Conservation (phyloP, 2,113 vertebrate species). For the Ammodytes marinus region DNA sequence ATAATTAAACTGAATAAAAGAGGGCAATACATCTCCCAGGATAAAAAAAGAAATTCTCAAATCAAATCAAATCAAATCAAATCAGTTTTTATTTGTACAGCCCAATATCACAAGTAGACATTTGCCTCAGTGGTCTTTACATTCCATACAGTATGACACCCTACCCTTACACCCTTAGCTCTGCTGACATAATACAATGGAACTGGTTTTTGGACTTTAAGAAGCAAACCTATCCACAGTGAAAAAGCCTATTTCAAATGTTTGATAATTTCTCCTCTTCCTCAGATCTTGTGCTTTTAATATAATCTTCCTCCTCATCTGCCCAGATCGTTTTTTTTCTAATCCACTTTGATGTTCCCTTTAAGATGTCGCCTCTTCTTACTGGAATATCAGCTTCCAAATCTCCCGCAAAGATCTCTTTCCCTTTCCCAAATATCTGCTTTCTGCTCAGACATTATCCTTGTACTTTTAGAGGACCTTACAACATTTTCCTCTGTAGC, state of each 20-base stretch:
- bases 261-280: background rate
- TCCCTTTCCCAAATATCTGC: background rate
- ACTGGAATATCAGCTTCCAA: background rate
- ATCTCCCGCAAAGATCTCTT: background rate
- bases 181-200: no score
- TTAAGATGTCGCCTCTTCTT: background rate
- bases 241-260: background rate
- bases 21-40: conserved; percentile 10
- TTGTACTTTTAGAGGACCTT: background rate
- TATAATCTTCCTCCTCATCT: conserved; percentile 24
- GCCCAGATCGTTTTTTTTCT: background rate
- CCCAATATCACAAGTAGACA: no score
- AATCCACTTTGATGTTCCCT: conserved; percentile 28
- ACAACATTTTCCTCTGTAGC: background rate
- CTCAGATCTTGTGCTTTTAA: conserved; percentile 1
- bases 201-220: no score
- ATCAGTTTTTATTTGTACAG: no score
- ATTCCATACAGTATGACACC: no score
- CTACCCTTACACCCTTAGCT: no score
- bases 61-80: no score
- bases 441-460: background rate
- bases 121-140: no score
- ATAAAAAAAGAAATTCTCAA: background rate
- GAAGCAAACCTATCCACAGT: background rate
- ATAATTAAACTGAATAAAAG: conserved; percentile 35